Conservation (phyloP, 2,888 invertebrate species). For the Cistogaster globosa region DNA sequence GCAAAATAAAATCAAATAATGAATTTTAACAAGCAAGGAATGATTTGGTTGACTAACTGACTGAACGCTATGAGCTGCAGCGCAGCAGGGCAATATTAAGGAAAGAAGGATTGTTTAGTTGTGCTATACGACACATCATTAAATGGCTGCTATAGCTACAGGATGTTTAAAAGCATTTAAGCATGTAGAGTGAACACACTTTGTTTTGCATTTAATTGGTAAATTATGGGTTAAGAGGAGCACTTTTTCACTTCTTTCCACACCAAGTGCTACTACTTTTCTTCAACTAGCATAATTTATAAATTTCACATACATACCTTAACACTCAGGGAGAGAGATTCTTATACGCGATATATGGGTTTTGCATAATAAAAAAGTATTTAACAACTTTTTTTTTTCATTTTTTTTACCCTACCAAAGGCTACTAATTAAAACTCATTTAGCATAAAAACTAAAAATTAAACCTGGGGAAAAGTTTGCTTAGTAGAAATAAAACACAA, state of each 20-base stretch:
- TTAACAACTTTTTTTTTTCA: background rate
- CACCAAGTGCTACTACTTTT: background rate
- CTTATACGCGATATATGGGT: conserved; percentile 8
- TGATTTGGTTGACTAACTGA: conserved; percentile 21
- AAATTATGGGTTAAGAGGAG: conserved; percentile 66
- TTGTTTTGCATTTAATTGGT: conserved; percentile 63
- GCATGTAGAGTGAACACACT: conserved; percentile 33
- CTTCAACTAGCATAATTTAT: conserved; percentile 25
- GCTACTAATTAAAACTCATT: conserved; percentile 62
- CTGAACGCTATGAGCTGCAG: conserved; percentile 8
- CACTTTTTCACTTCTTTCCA: conserved; percentile 29
- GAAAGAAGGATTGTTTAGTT: background rate
- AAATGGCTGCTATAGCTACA: conserved; percentile 21
- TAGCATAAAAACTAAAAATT: conserved; percentile 7
- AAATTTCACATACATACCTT: background rate
- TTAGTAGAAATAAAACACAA: background rate
- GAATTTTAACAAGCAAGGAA: conserved; percentile 36
- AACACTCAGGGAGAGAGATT: background rate
- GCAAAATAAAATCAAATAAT: background rate
- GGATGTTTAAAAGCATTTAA: conserved; percentile 35
- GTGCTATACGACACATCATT: background rate
- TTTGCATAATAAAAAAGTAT: conserved; percentile 14
- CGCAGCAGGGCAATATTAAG: background rate
- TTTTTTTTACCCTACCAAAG: conserved; percentile 36
- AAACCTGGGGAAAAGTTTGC: conserved; percentile 39